Percentiles rank a stretch among this genome's conserved stretches.
phyloP scores from a whole-genome alignment of 2,113 vertebrate species.

The Gopherus flavomarginatus region DNA sequence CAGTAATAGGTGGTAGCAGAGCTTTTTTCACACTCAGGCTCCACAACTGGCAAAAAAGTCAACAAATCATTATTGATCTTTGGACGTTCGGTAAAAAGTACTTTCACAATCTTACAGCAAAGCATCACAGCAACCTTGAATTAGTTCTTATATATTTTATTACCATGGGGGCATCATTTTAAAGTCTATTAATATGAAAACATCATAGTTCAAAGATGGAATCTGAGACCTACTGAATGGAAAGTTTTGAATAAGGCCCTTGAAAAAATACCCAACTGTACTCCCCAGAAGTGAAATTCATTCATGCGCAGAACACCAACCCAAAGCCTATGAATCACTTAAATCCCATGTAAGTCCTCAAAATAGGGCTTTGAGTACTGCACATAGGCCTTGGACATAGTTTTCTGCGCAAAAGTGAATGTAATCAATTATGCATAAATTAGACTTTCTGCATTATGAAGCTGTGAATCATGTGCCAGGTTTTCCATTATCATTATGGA shows the following conservation, averaged over 20 bases:
- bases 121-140: background rate
- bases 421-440: background rate
- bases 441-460: background rate
- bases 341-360: background rate
- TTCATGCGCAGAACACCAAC: background rate
- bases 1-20: slow-evolving; percentile 98
- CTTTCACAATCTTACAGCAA: background rate
- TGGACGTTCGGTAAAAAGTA: background rate
- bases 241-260: background rate
- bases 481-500: background rate
- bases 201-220: background rate
- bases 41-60: slow-evolving; percentile 83
- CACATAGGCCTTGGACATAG: background rate
- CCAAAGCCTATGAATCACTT: background rate
- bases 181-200: background rate
- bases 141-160: background rate
- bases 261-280: background rate
- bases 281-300: background rate
- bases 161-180: background rate
- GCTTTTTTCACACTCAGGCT: slow-evolving; percentile 96
- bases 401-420: background rate
- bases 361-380: background rate
- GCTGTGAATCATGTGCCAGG: background rate
- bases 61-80: background rate
- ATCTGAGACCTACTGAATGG: background rate